These are phyloP conservation scores for Leucophenga montana DNA, from an alignment of 2,888 invertebrate species.

Conservation along the genomic window DNA sequence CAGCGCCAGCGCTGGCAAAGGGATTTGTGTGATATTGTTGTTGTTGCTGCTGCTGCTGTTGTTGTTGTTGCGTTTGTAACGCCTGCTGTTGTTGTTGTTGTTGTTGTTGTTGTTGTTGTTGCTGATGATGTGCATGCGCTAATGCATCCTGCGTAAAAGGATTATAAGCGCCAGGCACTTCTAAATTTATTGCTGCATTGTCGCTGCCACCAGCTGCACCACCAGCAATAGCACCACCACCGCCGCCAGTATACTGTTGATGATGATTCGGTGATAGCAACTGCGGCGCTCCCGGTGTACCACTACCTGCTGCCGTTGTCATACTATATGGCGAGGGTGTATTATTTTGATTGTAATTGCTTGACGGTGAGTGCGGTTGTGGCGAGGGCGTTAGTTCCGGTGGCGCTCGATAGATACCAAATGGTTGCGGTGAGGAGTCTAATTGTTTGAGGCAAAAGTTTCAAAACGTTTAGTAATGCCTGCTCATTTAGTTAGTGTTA, in stretches of 20 bases:
- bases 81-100: slow-evolving; percentile 51
- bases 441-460: too few relatives aligned
- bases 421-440: slow-evolving; percentile 71
- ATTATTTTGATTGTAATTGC: slow-evolving; percentile 66
- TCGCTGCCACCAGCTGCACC: slow-evolving; percentile 44
- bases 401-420: slow-evolving; percentile 63
- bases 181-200: slow-evolving; percentile 37
- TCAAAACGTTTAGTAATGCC: background rate
- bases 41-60: slow-evolving; percentile 45
- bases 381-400: slow-evolving; percentile 71
- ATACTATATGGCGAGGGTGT: slow-evolving; percentile 70
- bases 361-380: slow-evolving; percentile 70
- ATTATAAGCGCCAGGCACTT: slow-evolving; percentile 48
- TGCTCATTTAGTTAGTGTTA: background rate
- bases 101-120: slow-evolving; percentile 52
- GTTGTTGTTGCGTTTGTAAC: slow-evolving; percentile 49
- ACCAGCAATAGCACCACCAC: slow-evolving; percentile 29
- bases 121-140: slow-evolving; percentile 50
- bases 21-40: slow-evolving; percentile 53
- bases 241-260: slow-evolving; percentile 44
- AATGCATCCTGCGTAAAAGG: slow-evolving; percentile 55
- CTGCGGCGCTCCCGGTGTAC: slow-evolving; percentile 42
- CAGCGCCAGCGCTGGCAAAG: slow-evolving; percentile 50
- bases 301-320: slow-evolving; percentile 41
- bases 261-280: slow-evolving; percentile 59